These are phyloP conservation scores for Philopotamus ludificatus DNA, from an alignment of 1,140 invertebrate genomes.

Conservation along the genomic window DNA sequence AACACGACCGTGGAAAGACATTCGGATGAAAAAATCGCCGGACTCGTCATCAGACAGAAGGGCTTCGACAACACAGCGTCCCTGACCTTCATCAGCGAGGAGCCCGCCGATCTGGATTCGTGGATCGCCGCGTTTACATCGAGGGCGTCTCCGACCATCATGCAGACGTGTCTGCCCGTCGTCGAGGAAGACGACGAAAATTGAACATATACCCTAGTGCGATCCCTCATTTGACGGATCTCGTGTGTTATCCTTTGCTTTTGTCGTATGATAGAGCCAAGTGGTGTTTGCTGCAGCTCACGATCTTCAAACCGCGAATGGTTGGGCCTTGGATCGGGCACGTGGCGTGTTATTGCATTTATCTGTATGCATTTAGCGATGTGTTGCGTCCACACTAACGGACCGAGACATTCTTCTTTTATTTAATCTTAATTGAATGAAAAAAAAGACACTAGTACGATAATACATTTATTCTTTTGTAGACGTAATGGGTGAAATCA, in stretches of 20 bases:
- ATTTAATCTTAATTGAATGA: too few species aligned
- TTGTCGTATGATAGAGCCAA: too few species aligned
- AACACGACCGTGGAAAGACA: slow-evolving; percentile 60
- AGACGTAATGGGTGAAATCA: too few species aligned
- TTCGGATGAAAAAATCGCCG: slow-evolving; percentile 50
- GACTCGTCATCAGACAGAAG: slow-evolving; percentile 61
- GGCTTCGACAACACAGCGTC: slow-evolving; percentile 62
- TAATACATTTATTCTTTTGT: too few species aligned
- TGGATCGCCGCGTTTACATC: slow-evolving; percentile 64
- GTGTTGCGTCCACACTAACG: too few species aligned
- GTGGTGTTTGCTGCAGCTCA: too few species aligned
- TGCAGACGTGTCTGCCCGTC: slow-evolving; percentile 61
- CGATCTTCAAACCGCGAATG: too few species aligned
- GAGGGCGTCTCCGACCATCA: slow-evolving; percentile 53
- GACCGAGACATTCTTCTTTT: too few species aligned
- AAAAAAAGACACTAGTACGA: too few species aligned
- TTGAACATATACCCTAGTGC: slow-evolving; percentile 42
- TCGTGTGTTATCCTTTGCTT: slow-evolving; percentile 10
- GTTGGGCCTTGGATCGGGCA: too few species aligned
- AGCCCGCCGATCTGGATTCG: slow-evolving; percentile 60
- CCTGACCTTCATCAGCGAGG: slow-evolving; percentile 60
- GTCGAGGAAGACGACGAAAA: slow-evolving; percentile 63
- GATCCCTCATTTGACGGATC: slow-evolving; percentile 5
- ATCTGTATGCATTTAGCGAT: too few species aligned
- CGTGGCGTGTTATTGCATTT: too few species aligned